These are phyloP conservation scores for Pangasius krempfi DNA, from an alignment of 2,797 vertebrate genomes.

Conservation along the genomic window DNA sequence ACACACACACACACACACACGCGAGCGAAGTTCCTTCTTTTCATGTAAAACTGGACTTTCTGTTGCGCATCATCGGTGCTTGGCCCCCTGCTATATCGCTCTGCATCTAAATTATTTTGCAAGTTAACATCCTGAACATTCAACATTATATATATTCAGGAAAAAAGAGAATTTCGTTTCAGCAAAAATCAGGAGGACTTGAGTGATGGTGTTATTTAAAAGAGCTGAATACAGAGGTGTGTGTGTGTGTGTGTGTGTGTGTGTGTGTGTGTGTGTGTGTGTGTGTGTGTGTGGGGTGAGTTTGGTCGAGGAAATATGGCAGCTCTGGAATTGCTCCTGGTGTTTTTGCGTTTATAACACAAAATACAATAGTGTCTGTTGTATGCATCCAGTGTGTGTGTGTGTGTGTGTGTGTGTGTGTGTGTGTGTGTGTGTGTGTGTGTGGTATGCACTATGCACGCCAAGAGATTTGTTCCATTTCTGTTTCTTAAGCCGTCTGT, in stretches of 20 bases:
- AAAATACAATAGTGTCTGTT: neutral
- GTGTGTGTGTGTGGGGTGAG: neutral
- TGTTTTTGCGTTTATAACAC: conserved; percentile 4
- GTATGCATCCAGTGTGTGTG: neutral
- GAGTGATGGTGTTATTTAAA: neutral
- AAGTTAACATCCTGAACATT: no score
- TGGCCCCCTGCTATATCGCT: neutral
- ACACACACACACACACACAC: neutral
- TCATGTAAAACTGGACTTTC: neutral
- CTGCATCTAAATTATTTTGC: neutral
- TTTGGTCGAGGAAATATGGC: neutral
- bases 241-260: conserved; percentile 34
- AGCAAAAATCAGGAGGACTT: neutral
- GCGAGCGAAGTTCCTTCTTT: neutral
- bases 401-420: neutral
- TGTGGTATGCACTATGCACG: neutral
- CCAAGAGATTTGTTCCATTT: conserved; percentile 26
- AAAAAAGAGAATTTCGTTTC: neutral
- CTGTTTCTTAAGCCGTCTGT: neutral
- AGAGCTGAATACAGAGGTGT: neutral
- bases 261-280: conserved; percentile 30
- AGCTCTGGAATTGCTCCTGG: neutral
- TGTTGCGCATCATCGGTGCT: neutral
- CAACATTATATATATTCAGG: neutral
- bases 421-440: neutral